Evolutionary conservation across 2,797 vertebrate species (phyloP).

Genomic region (Linurgus olivaceus): DNA sequence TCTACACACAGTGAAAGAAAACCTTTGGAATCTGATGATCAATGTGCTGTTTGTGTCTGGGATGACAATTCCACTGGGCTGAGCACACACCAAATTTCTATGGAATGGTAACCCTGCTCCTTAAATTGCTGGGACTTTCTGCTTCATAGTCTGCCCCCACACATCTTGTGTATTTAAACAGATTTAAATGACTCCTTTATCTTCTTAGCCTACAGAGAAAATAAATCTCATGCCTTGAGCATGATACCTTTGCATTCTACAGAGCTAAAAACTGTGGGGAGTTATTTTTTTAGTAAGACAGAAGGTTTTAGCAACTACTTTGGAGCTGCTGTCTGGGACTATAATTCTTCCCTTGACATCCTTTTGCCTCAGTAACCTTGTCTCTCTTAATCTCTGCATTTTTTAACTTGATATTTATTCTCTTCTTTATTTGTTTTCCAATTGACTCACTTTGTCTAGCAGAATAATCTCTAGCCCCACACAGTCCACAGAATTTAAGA

Average conservation of each 20-base stretch:
- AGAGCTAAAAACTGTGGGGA: background rate
- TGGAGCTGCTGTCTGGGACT: background rate
- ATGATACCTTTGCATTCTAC: background rate
- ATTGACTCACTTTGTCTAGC: background rate
- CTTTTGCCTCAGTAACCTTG: constrained; percentile 3
- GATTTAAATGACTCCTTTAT: background rate
- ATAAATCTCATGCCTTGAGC: background rate
- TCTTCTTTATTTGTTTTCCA: constrained; percentile 14
- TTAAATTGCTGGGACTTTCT: background rate
- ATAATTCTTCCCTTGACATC: background rate
- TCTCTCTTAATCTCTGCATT: background rate
- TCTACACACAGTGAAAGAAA: background rate
- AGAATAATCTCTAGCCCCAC: background rate
- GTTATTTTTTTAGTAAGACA: background rate
- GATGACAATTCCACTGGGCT: background rate
- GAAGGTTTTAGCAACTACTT: background rate
- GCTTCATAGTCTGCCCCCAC: background rate
- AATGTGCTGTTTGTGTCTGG: background rate
- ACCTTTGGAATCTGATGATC: background rate
- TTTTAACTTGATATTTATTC: background rate
- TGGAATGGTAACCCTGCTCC: background rate
- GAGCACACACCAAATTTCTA: background rate
- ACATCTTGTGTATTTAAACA: background rate
- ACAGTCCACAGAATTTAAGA: background rate
- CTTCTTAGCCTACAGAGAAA: background rate